Conservation (phyloP, 1,140 invertebrate species). For the Eueides isabella region DNA sequence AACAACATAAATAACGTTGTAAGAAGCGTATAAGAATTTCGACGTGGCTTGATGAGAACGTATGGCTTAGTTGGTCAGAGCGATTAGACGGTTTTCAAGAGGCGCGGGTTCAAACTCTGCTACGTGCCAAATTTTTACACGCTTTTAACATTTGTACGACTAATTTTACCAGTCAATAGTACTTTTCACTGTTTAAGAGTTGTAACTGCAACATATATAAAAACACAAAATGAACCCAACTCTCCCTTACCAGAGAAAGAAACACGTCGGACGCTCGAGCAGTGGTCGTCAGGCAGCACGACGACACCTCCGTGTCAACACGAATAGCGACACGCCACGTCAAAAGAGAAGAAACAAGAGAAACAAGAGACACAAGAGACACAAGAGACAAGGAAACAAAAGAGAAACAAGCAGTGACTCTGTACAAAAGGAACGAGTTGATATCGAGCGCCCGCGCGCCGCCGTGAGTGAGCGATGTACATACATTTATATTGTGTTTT, state of each 20-base stretch:
- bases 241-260: slow-evolving; percentile 58
- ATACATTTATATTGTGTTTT: slow-evolving; percentile 50
- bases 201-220: too few relatives aligned
- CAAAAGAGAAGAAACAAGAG: slow-evolving; percentile 46
- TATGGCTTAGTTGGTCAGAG: too few relatives aligned
- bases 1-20: too few relatives aligned
- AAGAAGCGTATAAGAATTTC: too few relatives aligned
- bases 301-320: slow-evolving; percentile 76
- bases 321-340: slow-evolving; percentile 8
- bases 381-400: slow-evolving; percentile 51
- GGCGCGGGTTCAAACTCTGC: too few relatives aligned
- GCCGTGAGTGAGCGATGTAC: slow-evolving; percentile 59
- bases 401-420: slow-evolving; percentile 73
- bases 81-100: too few relatives aligned
- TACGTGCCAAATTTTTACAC: too few relatives aligned
- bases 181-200: too few relatives aligned
- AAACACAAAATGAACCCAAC: not conserved
- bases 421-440: slow-evolving; percentile 91
- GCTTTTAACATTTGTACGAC: too few relatives aligned
- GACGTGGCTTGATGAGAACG: too few relatives aligned
- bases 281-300: slow-evolving; percentile 67
- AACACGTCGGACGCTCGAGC: slow-evolving; percentile 75
- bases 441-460: slow-evolving; percentile 88
- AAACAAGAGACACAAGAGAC: slow-evolving; percentile 51
- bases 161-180: too few relatives aligned